Conservation (phyloP, 1,140 invertebrate genomes). For the Drosophila setifemur region DNA sequence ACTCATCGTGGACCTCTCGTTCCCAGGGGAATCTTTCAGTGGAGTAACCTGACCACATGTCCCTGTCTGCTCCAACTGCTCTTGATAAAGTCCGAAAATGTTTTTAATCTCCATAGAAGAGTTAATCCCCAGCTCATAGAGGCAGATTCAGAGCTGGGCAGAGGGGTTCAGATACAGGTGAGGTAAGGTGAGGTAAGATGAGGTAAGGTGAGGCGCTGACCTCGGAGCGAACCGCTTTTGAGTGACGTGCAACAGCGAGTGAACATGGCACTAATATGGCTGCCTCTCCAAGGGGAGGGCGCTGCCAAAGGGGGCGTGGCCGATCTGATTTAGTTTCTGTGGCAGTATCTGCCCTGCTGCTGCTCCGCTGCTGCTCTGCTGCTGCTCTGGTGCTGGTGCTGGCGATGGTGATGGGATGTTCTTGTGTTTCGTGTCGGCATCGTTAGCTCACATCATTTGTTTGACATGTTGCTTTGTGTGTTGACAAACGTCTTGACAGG, state of each 20-base stretch:
- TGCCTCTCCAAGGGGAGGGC: slow-evolving; percentile 17
- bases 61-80: neutral
- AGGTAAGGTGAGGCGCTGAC: slow-evolving; percentile 5
- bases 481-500: slow-evolving; percentile 75
- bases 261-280: slow-evolving; percentile 75
- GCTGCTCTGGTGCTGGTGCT: neutral
- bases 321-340: slow-evolving; percentile 41
- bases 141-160: no score
- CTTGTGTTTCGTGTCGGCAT: slow-evolving; percentile 51
- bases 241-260: slow-evolving; percentile 68
- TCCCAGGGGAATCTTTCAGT: no score
- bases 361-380: slow-evolving; percentile 1
- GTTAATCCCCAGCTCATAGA: no score
- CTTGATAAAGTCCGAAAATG: neutral
- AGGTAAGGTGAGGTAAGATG: neutral
- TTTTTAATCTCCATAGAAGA: neutral
- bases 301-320: slow-evolving; percentile 18
- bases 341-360: slow-evolving; percentile 20
- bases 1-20: no score
- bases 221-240: slow-evolving; percentile 21
- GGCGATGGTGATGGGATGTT: slow-evolving; percentile 9
- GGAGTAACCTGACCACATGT: neutral
- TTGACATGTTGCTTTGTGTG: slow-evolving; percentile 61
- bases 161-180: no score
- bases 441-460: slow-evolving; percentile 55